These are phyloP conservation scores for Dasyprocta punctata DNA, from an alignment of 2,113 vertebrate species.

Conservation along the genomic window DNA sequence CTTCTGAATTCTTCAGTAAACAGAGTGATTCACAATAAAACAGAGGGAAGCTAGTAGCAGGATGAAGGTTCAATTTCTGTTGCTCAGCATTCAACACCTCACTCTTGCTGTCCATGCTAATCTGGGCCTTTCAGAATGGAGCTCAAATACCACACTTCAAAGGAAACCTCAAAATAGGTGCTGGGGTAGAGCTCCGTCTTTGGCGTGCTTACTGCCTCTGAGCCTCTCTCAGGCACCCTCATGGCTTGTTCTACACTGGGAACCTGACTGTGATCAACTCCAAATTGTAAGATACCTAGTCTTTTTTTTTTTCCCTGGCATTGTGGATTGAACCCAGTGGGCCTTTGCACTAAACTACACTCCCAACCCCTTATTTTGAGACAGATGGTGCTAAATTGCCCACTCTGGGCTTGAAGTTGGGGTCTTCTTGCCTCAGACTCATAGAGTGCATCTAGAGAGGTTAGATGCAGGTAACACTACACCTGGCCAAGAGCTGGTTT, in stretches of 20 bases:
- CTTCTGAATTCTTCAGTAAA: conserved; percentile 18
- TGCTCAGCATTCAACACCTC: not conserved
- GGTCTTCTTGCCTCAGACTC: not conserved
- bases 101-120: not conserved
- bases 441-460: not conserved
- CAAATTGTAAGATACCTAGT: not conserved
- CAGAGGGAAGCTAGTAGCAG: not conserved
- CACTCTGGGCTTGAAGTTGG: too few species aligned
- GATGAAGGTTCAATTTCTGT: not conserved
- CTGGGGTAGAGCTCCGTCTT: not conserved
- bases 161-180: not conserved
- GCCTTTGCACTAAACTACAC: not conserved
- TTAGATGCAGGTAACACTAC: not conserved
- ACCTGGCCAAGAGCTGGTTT: not conserved
- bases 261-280: not conserved
- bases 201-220: not conserved
- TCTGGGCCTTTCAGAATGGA: not conserved
- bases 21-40: conserved; percentile 11
- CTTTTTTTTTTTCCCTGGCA: not conserved
- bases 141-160: not conserved
- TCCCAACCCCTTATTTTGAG: not conserved
- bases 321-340: not conserved
- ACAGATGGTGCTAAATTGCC: not conserved
- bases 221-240: not conserved
- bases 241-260: not conserved